Base-by-base conservation (phyloP, 2,888 invertebrate genomes). In the Gryllus longicercus region DNA sequence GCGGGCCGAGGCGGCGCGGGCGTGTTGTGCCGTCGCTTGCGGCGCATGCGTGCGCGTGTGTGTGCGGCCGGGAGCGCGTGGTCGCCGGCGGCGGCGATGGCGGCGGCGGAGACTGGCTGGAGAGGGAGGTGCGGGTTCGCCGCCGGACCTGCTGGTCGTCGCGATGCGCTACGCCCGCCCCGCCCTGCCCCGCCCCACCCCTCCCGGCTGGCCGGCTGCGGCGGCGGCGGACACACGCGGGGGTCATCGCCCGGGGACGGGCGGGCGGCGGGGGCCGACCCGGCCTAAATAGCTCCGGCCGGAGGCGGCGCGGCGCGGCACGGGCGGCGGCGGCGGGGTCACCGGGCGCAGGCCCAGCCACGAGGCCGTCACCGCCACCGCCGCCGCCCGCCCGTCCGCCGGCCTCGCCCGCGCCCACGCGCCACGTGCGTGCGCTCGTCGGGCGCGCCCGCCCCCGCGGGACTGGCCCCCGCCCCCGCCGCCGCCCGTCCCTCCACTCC, bases 241-340 rank as follows among this genome's bases (percentile, higher is more conserved):
- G 76, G 77, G 77, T 38, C n/a, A 77, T 51, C 78, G 78, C 78
- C 38, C 63, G 78, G 81, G 81, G 49, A 14, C 51, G 25, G 76
- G 85, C 85, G 84, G 84, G 85, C 63, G 63, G 63, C 63, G 63
- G 63, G 63, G 63, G 63, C 14, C 63, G 63, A 63, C 63, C 63
- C 63, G 63, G 63, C 63, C 63, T 63, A 63, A 63, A 63, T 63
- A 63, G 63, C n/a, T 63, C 63, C n/a, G 63, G 63, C n/a, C 63
- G 14, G 63, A n/a, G 16, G 83, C 84, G 84, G 83, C 84, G 84
- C 85, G 85, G 85, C 85, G 85, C 84, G 84, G 84, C 85, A n/a
- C n/a, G n/a, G n/a, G n/a, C n/a, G n/a, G n/a, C n/a, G 83, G 85
- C 84, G 84, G 84, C 83, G 79, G 81, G 63, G 63, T 63, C 63